Conservation (phyloP, 2,113 vertebrate species). For the Uria aalge region DNA sequence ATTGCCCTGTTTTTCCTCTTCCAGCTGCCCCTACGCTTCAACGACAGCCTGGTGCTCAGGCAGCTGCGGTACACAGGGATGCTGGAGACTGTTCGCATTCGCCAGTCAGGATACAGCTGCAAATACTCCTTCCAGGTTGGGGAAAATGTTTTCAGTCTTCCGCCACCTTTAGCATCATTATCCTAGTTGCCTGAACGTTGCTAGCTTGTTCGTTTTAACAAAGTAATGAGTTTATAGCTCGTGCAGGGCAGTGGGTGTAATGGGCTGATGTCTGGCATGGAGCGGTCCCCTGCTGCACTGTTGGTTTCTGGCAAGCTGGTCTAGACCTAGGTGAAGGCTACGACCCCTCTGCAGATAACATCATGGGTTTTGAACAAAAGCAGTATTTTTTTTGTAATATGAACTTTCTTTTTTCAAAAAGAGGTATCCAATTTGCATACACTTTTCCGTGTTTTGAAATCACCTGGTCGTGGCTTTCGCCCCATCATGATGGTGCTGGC, state of each 20-base stretch:
- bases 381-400: background rate
- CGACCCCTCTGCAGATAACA: background rate
- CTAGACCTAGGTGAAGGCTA: background rate
- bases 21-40: conserved; percentile 92
- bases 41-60: conserved; percentile 88
- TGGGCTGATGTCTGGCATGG: background rate
- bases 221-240: background rate
- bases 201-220: background rate
- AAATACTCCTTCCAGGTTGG: conserved; percentile 94
- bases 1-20: background rate
- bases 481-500: background rate
- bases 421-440: rapidly evolving
- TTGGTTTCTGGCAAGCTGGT: background rate
- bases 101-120: conserved; percentile 95
- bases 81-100: conserved; percentile 96
- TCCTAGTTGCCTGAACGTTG: background rate
- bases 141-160: background rate
- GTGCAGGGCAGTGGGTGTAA: background rate
- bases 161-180: background rate
- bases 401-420: background rate
- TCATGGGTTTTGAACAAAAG: background rate
- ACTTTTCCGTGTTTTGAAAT: background rate
- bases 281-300: background rate
- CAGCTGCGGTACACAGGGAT: conserved; percentile 98
- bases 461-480: background rate